These are phyloP conservation scores for Aphaenogaster floridana DNA, from an alignment of 1,140 invertebrate genomes.

Conservation along the genomic window DNA sequence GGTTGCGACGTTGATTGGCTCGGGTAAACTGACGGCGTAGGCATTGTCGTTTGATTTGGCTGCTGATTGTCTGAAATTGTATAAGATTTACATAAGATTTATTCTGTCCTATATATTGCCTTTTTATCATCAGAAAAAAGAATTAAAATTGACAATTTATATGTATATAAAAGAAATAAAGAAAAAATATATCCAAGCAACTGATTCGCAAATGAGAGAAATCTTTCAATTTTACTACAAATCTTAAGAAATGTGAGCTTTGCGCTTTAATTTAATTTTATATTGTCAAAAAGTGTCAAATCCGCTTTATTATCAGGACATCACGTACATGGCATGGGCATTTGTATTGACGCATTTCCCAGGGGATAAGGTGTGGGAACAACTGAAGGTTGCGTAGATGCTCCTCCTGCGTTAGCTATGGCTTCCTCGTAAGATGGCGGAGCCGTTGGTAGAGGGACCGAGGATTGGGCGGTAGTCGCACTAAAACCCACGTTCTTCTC, in stretches of 20 bases:
- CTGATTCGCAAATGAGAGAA: neutral
- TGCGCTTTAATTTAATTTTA: neutral
- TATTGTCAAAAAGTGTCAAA: neutral
- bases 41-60: constrained; percentile 70
- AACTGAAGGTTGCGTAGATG: constrained; percentile 56
- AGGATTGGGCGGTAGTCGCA: constrained; percentile 19
- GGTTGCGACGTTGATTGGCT: constrained; percentile 39
- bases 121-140: neutral
- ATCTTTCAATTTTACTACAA: neutral
- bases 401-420: constrained; percentile 74
- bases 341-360: constrained; percentile 70
- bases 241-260: neutral
- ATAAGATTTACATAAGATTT: neutral
- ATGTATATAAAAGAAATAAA: constrained; percentile 45
- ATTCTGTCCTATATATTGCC: neutral
- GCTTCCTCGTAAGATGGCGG: constrained; percentile 84
- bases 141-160: constrained; percentile 28
- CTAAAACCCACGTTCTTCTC: constrained; percentile 59
- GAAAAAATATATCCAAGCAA: neutral
- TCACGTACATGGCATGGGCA: constrained; percentile 73
- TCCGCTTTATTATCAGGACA: neutral
- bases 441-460: constrained; percentile 76
- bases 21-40: constrained; percentile 62
- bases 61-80: constrained; percentile 73
- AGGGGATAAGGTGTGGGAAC: constrained; percentile 76